Evolutionary conservation across 2,113 vertebrate species (phyloP).

Genomic region (Cairina moschata): DNA sequence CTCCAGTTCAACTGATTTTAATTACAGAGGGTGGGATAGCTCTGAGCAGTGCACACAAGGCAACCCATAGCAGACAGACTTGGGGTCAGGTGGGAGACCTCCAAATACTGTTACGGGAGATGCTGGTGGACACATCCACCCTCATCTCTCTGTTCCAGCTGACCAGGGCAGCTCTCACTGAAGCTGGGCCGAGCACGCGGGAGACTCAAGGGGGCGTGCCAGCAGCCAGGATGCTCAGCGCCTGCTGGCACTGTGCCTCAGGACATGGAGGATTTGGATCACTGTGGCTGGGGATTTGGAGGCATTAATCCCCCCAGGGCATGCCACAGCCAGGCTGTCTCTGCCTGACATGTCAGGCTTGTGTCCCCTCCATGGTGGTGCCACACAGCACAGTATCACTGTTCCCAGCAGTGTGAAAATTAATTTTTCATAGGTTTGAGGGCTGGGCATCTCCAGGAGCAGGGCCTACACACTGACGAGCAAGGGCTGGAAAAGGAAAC

Average conservation of each 20-base stretch:
- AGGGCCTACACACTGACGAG: fast-evolving
- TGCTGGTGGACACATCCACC: not conserved
- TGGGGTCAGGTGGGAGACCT: not conserved
- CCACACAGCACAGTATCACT: not conserved
- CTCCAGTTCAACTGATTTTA: not conserved
- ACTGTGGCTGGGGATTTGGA: slow-evolving; percentile 12
- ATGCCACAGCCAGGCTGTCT: not conserved
- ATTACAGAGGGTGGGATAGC: fast-evolving
- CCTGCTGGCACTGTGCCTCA: not conserved
- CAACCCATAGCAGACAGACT: not conserved
- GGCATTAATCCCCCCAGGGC: not conserved
- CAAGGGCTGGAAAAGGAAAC: fast-evolving
- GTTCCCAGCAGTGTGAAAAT: not conserved
- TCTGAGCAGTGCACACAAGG: fast-evolving
- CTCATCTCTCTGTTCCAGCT: not conserved
- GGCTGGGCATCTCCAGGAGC: not conserved
- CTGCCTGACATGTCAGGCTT: fast-evolving
- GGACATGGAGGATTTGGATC: slow-evolving; percentile 2
- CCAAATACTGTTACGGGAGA: fast-evolving
- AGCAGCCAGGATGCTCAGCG: not conserved
- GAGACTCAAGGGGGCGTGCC: not conserved
- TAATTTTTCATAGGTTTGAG: not conserved
- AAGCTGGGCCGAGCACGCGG: fast-evolving
- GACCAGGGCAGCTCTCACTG: fast-evolving
- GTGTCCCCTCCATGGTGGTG: not conserved